Percentiles rank a stretch among this genome's conserved stretches.
Evolutionary conservation across 2,113 vertebrate species (phyloP).

Genomic region (Gobius niger): DNA sequence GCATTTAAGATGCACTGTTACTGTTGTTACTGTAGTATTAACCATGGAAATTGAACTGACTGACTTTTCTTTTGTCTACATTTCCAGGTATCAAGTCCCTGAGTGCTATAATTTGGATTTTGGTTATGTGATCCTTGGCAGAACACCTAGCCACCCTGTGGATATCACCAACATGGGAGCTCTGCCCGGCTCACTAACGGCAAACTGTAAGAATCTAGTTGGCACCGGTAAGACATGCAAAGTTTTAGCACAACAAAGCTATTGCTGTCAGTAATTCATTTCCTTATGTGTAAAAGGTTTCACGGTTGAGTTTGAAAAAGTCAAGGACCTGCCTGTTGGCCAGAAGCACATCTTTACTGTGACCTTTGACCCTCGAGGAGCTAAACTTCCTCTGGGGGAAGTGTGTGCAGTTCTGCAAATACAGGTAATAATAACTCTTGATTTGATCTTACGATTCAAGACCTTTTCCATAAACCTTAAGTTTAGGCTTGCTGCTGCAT

Average conservation of each 20-base stretch:
- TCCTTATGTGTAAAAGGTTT: conserved; percentile 50
- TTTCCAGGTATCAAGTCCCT: conserved; percentile 46
- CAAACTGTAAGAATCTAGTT: conserved; percentile 35
- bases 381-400: conserved; percentile 31
- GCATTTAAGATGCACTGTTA: no score
- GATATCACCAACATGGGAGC: conserved; percentile 47
- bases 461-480: background rate
- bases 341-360: conserved; percentile 46
- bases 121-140: conserved; percentile 42
- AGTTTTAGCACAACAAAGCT: background rate
- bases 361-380: conserved; percentile 40
- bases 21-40: no score
- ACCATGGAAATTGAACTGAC: background rate
- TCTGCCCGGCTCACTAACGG: conserved; percentile 52
- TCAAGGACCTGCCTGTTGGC: conserved; percentile 45
- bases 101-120: conserved; percentile 62
- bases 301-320: conserved; percentile 38
- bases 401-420: conserved; percentile 47
- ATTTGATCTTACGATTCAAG: background rate
- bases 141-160: conserved; percentile 28
- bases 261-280: background rate
- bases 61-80: background rate
- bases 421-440: conserved; percentile 53
- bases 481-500: no score
- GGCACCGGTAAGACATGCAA: conserved; percentile 45